Percentiles rank a stretch among this genome's conserved stretches.
phyloP scores from a whole-genome alignment of 1,140 invertebrate species.

The Trichoplusia ni region DNA sequence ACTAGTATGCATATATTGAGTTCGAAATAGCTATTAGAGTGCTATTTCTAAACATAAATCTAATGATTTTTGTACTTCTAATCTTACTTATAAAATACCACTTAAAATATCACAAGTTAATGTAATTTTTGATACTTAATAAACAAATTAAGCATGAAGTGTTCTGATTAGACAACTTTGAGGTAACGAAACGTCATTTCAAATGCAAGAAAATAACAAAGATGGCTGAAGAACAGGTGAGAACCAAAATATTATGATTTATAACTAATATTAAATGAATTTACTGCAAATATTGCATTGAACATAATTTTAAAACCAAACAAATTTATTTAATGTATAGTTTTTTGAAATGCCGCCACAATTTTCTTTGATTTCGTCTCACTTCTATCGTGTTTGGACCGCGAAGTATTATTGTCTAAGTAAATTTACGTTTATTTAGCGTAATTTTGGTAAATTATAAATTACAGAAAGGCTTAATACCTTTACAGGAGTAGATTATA shows the following conservation, averaged over 20 bases:
- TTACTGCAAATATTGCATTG: slow-evolving; percentile 13
- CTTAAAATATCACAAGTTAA: neutral
- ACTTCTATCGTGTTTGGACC: slow-evolving; percentile 13
- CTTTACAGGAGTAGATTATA: neutral
- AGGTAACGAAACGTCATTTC: slow-evolving; percentile 65
- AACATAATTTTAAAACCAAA: neutral
- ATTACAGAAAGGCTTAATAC: neutral
- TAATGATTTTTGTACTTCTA: too few species aligned
- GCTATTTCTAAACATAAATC: too few species aligned
- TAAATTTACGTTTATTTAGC: slow-evolving; percentile 6
- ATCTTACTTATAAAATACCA: too few species aligned
- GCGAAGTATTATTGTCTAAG: slow-evolving; percentile 4
- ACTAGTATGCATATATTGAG: too few species aligned
- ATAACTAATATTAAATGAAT: slow-evolving; percentile 64
- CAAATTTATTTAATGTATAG: slow-evolving; percentile 16
- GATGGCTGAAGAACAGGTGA: slow-evolving; percentile 80
- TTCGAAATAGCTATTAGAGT: too few species aligned
- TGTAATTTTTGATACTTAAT: neutral
- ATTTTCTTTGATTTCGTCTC: slow-evolving; percentile 6
- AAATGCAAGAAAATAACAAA: slow-evolving; percentile 80
- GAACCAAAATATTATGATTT: slow-evolving; percentile 72
- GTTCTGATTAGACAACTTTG: slow-evolving; percentile 24
- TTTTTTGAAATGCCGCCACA: slow-evolving; percentile 4
- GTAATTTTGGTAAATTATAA: slow-evolving; percentile 2
- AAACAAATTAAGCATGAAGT: neutral